Base-by-base conservation (phyloP, 2,113 vertebrate species). In the Ranitomeya variabilis region DNA sequence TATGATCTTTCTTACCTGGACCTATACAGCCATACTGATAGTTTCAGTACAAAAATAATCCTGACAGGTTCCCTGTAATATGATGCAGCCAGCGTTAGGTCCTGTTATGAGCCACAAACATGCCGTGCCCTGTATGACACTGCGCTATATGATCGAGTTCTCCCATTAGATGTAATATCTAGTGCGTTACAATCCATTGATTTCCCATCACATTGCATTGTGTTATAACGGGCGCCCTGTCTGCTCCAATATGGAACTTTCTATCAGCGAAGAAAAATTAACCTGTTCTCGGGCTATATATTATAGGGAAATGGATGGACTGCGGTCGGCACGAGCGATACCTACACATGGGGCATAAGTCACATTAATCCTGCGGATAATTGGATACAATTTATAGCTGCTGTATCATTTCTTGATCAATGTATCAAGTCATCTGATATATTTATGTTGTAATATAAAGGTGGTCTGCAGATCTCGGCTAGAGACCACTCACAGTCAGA, bases 91-190 rank as follows among this genome's bases (percentile, higher is more conserved):
- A 7, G 55, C 13, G 23, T 54, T n/a, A 3, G 69, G 69, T 8
- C 51, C 7, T 26, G 54, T 21, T 54, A 54, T n/a, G n/a, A 57
- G n/a, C 77, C 77, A 26, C 54, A 80, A 21, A 45, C n/a, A 12
- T 12, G 54, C 14, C 52, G 15, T 80, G 78, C 55, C 54, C 78
- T 26, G n/a, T 52, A 23, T n/a, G 76, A 78, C 76, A n/a, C 19
- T 5, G 52, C 10, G 77, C 12, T 8, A 23, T 54, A 78, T 79
- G 52, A 79, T 79, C n/a, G 54, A 59, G 7, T 31, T 80, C 55
- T 16, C 14, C 23, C 79, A 81, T 81, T 81, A 60, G 37, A 81
- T 37, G 79, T 37, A 81, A 81, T 81, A 81, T 81, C 55, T 26
- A 13, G 15, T 16, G 2, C 26, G 57, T 60, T 62, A 37, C 79